Evolutionary conservation across 1,140 invertebrate genomes (phyloP), one percentile per base, ranked within the genome.

Genomic region (Caenorhabditis tropicalis): DNA sequence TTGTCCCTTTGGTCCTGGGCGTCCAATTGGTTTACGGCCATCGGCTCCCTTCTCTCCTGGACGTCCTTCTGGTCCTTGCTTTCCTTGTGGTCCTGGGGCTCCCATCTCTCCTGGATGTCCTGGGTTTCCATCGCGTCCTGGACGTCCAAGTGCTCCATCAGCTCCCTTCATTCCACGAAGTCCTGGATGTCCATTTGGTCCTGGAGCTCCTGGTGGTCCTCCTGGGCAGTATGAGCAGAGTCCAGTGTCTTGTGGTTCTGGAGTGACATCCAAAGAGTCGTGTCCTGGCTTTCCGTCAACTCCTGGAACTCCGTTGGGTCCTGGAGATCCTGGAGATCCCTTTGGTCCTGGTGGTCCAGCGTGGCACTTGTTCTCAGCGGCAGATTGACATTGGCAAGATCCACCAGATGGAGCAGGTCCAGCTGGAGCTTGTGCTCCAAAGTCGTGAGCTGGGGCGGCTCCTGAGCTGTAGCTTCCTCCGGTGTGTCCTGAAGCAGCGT

Each of bases 321-420:
- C 89, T 27, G 89, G 88, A 39, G 84, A 33, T 74, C 84, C 84
- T 74, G 86, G 86, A 24, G 53, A 65, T 39, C 89, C 89, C 83
- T 84, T 84, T 31, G 88, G 85, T 70, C 88, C 88, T 56, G 88
- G 84, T 21, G 88, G 88, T 83, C 89, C 89, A 48, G 90, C 86
- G 33, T 89, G 89, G 82, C 89, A 90, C 33, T 90, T 91, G 86
- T 88, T 88, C 43, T 90, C 87, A 21, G 87, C 89, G 29, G 83
- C 79, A 70, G 90, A 89, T 48, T 90, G 85, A 86, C 89, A 87
- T 48, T 85, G 74, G 56, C 84, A 81, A 53, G 83, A 84, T 79
- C 82, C 74, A 46, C 58, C 36, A 6, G 51, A 46, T 46, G 60
- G 58, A 56, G 27, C 43, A 84, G 79, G 49, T 81, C 86, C 36